These are phyloP conservation scores for Trogon surrucura DNA, from an alignment of 2,113 vertebrate species.

Conservation along the genomic window DNA sequence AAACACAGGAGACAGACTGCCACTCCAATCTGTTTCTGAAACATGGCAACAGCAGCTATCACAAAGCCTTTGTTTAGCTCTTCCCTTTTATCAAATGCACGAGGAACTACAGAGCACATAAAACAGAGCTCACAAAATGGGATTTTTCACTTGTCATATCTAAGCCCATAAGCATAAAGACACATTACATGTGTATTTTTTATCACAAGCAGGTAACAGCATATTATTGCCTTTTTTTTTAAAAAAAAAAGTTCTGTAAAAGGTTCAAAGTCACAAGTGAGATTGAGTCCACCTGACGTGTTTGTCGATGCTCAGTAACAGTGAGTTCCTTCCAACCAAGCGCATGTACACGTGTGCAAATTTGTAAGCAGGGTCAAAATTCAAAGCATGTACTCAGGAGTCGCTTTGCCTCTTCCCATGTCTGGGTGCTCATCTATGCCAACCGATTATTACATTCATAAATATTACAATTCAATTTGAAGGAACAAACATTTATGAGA, in stretches of 20 bases:
- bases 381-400: neutral
- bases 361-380: neutral
- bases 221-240: neutral
- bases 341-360: rapidly evolving
- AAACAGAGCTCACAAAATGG: neutral
- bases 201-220: neutral
- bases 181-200: neutral
- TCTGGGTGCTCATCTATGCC: neutral
- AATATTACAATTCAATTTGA: neutral
- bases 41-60: neutral
- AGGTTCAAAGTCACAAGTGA: neutral
- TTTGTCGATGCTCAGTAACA: neutral
- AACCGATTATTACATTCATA: neutral
- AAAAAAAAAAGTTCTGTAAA: neutral
- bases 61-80: neutral
- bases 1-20: neutral
- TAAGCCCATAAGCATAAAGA: neutral
- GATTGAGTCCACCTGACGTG: rapidly evolving
- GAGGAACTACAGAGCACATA: neutral
- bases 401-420: neutral
- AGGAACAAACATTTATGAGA: neutral
- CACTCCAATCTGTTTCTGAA: neutral
- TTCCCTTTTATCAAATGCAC: neutral
- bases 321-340: neutral
- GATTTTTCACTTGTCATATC: neutral